These are phyloP conservation scores for Phodopus roborovskii DNA, from an alignment of 2,113 vertebrate genomes.

Conservation along the genomic window DNA sequence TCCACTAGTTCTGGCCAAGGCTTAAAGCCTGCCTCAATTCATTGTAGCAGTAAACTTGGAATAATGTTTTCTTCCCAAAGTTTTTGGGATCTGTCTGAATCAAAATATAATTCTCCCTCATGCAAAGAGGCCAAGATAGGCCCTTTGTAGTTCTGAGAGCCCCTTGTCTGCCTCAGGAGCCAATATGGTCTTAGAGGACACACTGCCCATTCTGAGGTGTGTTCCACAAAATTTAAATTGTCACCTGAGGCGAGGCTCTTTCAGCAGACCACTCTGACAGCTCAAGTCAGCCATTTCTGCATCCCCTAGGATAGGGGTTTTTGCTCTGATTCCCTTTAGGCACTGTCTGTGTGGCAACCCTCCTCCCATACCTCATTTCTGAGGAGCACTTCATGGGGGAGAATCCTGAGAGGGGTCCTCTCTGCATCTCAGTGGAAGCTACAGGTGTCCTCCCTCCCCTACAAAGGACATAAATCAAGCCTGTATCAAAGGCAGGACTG, in stretches of 20 bases:
- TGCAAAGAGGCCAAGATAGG: not conserved
- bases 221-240: not conserved
- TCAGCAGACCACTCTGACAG: not conserved
- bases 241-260: not conserved
- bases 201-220: not conserved
- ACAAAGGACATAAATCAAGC: slow-evolving; percentile 24
- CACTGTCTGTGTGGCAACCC: not conserved
- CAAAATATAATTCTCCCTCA: not conserved
- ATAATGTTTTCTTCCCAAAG: not conserved
- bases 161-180: not conserved
- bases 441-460: not conserved
- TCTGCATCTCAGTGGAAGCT: not conserved
- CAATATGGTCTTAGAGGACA: not conserved
- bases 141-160: not conserved
- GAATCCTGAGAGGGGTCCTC: not conserved
- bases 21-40: not conserved
- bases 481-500: slow-evolving; percentile 39
- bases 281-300: not conserved
- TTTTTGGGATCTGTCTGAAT: not conserved
- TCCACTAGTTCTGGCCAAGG: not conserved
- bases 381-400: not conserved
- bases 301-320: not conserved
- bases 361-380: not conserved
- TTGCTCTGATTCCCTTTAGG: not conserved
- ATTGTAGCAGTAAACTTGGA: not conserved